Evolutionary conservation across 2,797 vertebrate genomes (phyloP).

Genomic region (Eptatretus atami): DNA sequence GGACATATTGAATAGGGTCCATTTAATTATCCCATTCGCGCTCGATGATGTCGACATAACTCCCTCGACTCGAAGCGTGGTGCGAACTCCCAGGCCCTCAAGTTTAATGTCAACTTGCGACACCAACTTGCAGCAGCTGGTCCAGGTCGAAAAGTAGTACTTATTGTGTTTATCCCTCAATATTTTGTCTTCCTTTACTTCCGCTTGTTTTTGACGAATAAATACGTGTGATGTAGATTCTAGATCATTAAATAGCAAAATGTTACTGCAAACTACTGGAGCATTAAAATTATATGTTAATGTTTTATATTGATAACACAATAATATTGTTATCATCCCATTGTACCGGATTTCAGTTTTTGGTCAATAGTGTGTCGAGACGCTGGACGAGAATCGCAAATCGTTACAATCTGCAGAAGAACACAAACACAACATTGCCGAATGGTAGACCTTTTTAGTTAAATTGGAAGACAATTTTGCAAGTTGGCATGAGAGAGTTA

Average conservation of each 20-base stretch:
- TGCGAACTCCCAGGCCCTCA: slow-evolving; percentile 84
- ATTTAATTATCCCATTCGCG: slow-evolving; percentile 9
- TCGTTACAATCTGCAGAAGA: slow-evolving; percentile 91
- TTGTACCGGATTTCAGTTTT: slow-evolving; percentile 28
- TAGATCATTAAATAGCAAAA: too few species aligned
- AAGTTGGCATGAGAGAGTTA: too few species aligned
- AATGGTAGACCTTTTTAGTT: slow-evolving; percentile 19
- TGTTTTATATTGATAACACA: too few species aligned
- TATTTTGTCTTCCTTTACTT: too few species aligned
- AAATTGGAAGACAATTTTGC: too few species aligned
- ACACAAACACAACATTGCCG: slow-evolving; percentile 76
- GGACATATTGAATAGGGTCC: neutral
- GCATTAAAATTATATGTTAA: too few species aligned
- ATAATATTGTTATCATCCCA: too few species aligned
- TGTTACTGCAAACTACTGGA: too few species aligned
- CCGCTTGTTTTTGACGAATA: too few species aligned
- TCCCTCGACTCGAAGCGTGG: slow-evolving; percentile 73
- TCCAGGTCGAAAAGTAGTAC: slow-evolving; percentile 61
- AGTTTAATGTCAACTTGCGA: slow-evolving; percentile 94
- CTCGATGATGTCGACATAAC: slow-evolving; percentile 92
- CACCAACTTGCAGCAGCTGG: slow-evolving; percentile 66
- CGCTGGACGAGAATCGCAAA: slow-evolving; percentile 67
- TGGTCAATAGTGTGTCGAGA: slow-evolving; percentile 93
- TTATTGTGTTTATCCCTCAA: slow-evolving; percentile 26
- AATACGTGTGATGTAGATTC: too few species aligned